Conservation (phyloP, 2,888 invertebrate genomes). For the Polydrusus tereticollis region DNA sequence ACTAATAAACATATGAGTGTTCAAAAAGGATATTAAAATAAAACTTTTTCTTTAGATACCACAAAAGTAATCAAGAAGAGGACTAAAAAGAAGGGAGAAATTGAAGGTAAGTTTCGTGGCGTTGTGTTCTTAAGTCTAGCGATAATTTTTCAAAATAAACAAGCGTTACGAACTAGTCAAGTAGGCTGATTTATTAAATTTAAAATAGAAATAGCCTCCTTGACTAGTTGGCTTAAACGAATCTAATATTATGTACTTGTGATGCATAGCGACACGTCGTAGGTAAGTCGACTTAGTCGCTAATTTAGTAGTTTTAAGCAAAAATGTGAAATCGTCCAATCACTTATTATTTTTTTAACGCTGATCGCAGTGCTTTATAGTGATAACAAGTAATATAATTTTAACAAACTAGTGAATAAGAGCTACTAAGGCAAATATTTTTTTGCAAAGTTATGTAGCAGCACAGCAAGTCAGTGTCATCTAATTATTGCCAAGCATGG, state of each 20-base stretch:
- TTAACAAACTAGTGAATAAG: conserved; percentile 31
- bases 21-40: too few relatives aligned
- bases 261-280: not conserved
- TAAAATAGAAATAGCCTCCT: not conserved
- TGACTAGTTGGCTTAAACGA: not conserved
- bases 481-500: conserved; percentile 28
- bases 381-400: conserved; percentile 20
- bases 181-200: not conserved
- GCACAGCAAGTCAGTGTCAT: conserved; percentile 38
- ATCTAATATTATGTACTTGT: conserved; percentile 17
- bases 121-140: conserved; percentile 10
- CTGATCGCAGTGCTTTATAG: conserved; percentile 28
- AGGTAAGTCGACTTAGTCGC: conserved; percentile 18
- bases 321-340: conserved; percentile 26
- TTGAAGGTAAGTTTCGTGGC: conserved; percentile 60
- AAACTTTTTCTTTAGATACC: conserved; percentile 57
- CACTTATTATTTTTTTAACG: conserved; percentile 19
- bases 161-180: not conserved
- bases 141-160: not conserved
- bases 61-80: conserved; percentile 61
- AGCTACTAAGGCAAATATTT: conserved; percentile 23
- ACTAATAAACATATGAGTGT: too few relatives aligned
- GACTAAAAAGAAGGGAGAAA: conserved; percentile 60
- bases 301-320: conserved; percentile 8
- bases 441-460: conserved; percentile 24